Evolutionary conservation across 2,797 vertebrate genomes (phyloP).

Genomic region (Perodicticus potto): DNA sequence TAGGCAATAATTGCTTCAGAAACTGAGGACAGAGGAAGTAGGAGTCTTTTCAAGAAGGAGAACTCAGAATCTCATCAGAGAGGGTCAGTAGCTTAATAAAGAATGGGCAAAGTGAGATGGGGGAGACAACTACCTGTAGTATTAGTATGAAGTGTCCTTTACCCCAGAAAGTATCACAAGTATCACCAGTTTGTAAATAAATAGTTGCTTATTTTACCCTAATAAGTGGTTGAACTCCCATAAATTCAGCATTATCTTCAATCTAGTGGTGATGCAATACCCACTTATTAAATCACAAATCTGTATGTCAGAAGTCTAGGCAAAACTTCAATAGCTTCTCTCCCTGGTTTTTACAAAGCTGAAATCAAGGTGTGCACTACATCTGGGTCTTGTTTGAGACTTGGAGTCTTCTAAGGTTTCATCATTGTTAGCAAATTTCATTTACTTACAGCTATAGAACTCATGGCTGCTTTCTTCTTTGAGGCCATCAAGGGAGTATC

Average conservation of each 20-base stretch:
- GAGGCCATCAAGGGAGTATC: background rate
- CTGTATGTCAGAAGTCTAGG: background rate
- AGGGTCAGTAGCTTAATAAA: background rate
- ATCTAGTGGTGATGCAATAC: background rate
- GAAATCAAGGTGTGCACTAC: background rate
- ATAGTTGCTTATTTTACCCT: background rate
- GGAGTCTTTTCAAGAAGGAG: background rate
- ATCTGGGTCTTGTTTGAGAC: background rate
- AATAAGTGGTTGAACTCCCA: background rate
- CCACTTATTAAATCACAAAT: background rate
- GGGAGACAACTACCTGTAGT: background rate
- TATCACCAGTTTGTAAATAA: background rate
- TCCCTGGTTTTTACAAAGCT: background rate
- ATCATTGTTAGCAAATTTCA: background rate
- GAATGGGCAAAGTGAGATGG: background rate
- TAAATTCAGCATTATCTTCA: background rate
- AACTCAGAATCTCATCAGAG: background rate
- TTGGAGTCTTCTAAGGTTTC: background rate
- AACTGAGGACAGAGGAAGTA: background rate
- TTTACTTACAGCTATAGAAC: background rate
- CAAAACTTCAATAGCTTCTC: background rate
- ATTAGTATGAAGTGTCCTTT: background rate
- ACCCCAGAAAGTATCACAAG: background rate
- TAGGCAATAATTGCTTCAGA: background rate
- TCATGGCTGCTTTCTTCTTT: background rate